These are phyloP conservation scores for Pyrochroa serraticornis DNA, from an alignment of 2,888 invertebrate genomes.

Conservation along the genomic window DNA sequence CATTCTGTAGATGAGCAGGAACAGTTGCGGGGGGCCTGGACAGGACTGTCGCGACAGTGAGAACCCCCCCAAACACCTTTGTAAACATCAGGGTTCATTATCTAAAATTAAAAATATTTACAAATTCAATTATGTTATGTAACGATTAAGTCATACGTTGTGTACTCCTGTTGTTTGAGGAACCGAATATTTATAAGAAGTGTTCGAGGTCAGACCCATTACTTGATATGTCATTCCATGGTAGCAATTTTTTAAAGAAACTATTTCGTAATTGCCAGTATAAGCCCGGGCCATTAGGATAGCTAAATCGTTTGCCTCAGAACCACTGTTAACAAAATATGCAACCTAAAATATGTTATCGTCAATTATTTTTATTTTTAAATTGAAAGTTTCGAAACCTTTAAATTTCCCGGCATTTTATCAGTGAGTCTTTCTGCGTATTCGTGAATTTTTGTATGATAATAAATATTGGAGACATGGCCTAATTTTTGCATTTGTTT, in stretches of 20 bases:
- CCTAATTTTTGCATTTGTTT: conserved; percentile 83
- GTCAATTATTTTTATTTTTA: conserved; percentile 3
- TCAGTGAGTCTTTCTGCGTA: conserved; percentile 82
- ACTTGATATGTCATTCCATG: conserved; percentile 90
- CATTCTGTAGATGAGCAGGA: conserved; percentile 69
- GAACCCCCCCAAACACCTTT: conserved; percentile 89
- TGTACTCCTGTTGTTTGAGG: conserved; percentile 74
- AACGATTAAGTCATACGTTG: conserved; percentile 66
- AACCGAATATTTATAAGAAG: conserved; percentile 78
- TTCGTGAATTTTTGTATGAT: conserved; percentile 88
- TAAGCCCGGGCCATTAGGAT: conserved; percentile 83
- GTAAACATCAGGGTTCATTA: conserved; percentile 91
- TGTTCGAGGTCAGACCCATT: conserved; percentile 78
- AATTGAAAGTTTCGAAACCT: conserved; percentile 60
- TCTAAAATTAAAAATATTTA: conserved; percentile 59
- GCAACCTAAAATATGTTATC: conserved; percentile 70
- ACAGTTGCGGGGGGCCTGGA: conserved; percentile 74
- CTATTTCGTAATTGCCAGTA: conserved; percentile 83
- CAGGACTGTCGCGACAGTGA: conserved; percentile 85
- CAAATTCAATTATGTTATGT: conserved; percentile 1
- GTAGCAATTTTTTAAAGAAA: conserved; percentile 88
- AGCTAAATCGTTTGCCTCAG: conserved; percentile 97
- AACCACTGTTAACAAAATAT: conserved; percentile 95
- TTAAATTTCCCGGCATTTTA: conserved; percentile 85
- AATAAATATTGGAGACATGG: conserved; percentile 92